Evolutionary conservation across 92 coral and sea anemone species (phyloP).

Genomic region (Desmophyllum pertusum): DNA sequence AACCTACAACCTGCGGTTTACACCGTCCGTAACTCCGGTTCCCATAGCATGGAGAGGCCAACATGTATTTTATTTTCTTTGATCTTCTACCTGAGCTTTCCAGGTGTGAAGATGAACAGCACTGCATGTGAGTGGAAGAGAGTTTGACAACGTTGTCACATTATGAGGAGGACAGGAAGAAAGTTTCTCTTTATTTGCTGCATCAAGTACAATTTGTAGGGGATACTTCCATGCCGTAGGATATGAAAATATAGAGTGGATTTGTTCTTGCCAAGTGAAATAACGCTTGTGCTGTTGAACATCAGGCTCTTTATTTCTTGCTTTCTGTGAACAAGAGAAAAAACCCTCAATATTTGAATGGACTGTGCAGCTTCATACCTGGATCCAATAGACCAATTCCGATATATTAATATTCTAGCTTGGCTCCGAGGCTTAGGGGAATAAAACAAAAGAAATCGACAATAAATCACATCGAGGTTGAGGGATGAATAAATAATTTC

Average conservation of each 20-base stretch:
- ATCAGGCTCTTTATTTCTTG: not conserved
- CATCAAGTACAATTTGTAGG: conserved; percentile 60
- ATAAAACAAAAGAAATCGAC: too few relatives aligned
- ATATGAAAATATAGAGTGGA: conserved; percentile 55
- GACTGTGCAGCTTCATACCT: too few relatives aligned
- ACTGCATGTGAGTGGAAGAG: conserved; percentile 73
- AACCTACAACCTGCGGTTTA: too few relatives aligned
- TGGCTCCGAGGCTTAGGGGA: too few relatives aligned
- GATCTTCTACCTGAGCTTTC: conserved; percentile 66
- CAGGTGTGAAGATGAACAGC: conserved; percentile 77
- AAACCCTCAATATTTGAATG: too few relatives aligned
- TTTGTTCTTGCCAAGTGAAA: conserved; percentile 76
- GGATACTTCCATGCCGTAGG: conserved; percentile 74
- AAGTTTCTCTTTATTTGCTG: not conserved
- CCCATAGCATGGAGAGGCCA: too few relatives aligned
- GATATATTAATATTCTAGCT: too few relatives aligned
- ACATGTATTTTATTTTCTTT: not conserved
- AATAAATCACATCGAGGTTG: too few relatives aligned
- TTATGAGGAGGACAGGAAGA: not conserved
- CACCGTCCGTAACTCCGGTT: too few relatives aligned
- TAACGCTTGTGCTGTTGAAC: conserved; percentile 2
- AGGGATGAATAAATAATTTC: too few relatives aligned
- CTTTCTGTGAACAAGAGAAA: not conserved
- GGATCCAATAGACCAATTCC: too few relatives aligned
- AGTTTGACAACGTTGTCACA: conserved; percentile 55